Evolutionary conservation across 2,888 invertebrate species (phyloP).

Genomic region (Meloe dianella): DNA sequence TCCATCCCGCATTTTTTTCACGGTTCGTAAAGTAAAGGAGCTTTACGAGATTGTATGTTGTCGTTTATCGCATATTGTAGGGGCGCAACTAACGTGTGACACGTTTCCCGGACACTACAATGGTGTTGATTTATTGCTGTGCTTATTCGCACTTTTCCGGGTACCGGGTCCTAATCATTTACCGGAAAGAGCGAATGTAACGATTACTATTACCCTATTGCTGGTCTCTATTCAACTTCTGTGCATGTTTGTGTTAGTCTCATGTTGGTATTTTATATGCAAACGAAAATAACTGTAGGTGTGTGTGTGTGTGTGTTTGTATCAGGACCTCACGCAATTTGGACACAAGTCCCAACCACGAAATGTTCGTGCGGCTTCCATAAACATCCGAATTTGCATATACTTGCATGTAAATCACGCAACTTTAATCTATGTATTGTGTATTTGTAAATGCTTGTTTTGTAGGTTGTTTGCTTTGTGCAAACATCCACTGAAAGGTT

Average conservation of each 20-base stretch:
- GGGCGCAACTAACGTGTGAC: slow-evolving; percentile 39
- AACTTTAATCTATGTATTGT: slow-evolving; percentile 27
- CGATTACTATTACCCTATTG: neutral
- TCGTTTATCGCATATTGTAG: slow-evolving; percentile 37
- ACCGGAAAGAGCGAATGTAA: slow-evolving; percentile 26
- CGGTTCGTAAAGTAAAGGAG: slow-evolving; percentile 2
- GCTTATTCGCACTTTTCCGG: slow-evolving; percentile 48
- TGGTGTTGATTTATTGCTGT: slow-evolving; percentile 43
- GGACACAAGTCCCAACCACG: slow-evolving; percentile 7
- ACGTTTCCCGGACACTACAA: slow-evolving; percentile 34
- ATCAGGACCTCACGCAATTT: slow-evolving; percentile 28
- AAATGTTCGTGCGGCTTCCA: slow-evolving; percentile 14
- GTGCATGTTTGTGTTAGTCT: neutral
- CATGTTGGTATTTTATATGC: neutral
- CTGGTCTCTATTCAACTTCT: neutral
- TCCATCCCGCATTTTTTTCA: neutral
- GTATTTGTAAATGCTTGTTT: slow-evolving; percentile 28
- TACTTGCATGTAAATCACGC: slow-evolving; percentile 30
- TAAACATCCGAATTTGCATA: slow-evolving; percentile 25
- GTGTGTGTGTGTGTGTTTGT: slow-evolving; percentile 1
- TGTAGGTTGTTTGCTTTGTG: slow-evolving; percentile 20
- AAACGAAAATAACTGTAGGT: neutral
- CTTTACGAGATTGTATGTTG: slow-evolving; percentile 22
- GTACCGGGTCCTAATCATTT: slow-evolving; percentile 41
- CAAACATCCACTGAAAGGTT: slow-evolving; percentile 21